Evolutionary conservation across 2,888 invertebrate genomes (phyloP), one percentile per base, ranked within the genome.

Genomic region (Nemotelus pantherinus): DNA sequence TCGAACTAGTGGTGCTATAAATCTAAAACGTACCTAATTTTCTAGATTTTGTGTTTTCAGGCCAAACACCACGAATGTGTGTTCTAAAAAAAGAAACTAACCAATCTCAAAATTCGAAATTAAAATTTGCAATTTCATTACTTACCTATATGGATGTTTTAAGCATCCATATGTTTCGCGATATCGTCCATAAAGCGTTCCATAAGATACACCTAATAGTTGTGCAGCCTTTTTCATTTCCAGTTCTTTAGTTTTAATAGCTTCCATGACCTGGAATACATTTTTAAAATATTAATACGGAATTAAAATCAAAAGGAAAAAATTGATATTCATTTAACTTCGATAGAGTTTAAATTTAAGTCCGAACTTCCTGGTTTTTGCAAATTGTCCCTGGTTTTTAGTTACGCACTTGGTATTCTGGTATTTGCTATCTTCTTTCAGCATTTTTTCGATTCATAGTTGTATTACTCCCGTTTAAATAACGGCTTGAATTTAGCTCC

Each of bases 141-240:
- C 39, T 63, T 55, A 94, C 95, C 95, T 92, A 85, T 95, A 95
- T 0, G 95, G 95, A 86, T 95, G 92, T 87, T 95, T 95, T 80
- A 95, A 90, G 85, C 95, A 95, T 41, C 95, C 95, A 84, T 95
- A 95, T 25, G 94, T 95, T 87, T 96, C 96, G 3, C 96, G 89
- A 85, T 96, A 96, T 83, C 96, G 89, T 2, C 96, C 96, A 85
- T 96, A 96, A 5, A 96, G 89, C 0, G 96, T 96, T 3, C 96
- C 96, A 88, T 96, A 96, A 67, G 95, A 95, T 0, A 96, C 96
- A 2, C 96, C 96, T 67, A 96, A 88, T 77, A 96, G 91, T 86
- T 96, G 95, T 2, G 96, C 95, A 2, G 95, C 96, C 82, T 94
- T 94, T 87, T 96, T 96, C 96, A 96, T 96, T 88, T 96, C 96